These are phyloP conservation scores for Acanthopleura granulata DNA, from an alignment of 2,888 invertebrate genomes.

Conservation along the genomic window DNA sequence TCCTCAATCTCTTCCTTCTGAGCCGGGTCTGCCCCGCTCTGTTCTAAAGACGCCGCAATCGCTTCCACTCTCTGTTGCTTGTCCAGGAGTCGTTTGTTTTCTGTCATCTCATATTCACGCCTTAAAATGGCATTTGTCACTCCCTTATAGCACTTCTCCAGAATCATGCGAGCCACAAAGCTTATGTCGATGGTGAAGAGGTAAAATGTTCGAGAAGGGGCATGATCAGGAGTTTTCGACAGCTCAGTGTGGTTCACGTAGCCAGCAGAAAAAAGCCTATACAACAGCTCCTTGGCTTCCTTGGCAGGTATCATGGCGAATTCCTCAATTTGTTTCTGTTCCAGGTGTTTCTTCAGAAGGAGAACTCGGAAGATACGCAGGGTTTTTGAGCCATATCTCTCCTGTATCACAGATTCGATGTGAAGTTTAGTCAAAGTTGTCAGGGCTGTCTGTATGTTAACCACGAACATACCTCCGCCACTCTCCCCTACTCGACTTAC, in stretches of 20 bases:
- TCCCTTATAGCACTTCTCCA: constrained; percentile 80
- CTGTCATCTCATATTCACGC: constrained; percentile 76
- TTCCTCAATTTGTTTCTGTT: constrained; percentile 89
- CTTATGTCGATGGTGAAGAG: constrained; percentile 82
- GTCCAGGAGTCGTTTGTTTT: constrained; percentile 81
- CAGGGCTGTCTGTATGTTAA: constrained; percentile 80
- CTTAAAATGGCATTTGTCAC: constrained; percentile 77
- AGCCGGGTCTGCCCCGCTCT: constrained; percentile 82
- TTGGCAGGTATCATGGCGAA: constrained; percentile 94
- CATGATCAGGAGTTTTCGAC: constrained; percentile 76
- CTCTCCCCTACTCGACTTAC: constrained; percentile 84
- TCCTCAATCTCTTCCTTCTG: constrained; percentile 88
- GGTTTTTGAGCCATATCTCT: constrained; percentile 74
- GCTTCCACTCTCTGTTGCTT: constrained; percentile 89
- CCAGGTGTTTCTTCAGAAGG: constrained; percentile 83
- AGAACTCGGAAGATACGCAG: constrained; percentile 81
- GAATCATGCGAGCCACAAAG: constrained; percentile 78
- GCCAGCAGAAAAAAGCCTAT: constrained; percentile 86
- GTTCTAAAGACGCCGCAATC: constrained; percentile 82
- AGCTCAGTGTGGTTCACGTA: constrained; percentile 73
- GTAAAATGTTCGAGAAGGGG: constrained; percentile 85
- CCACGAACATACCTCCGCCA: constrained; percentile 84
- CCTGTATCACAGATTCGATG: constrained; percentile 85
- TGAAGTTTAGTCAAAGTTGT: constrained; percentile 80
- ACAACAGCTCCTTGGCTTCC: constrained; percentile 90